Evolutionary conservation across 2,797 vertebrate species (phyloP), one percentile per base, ranked within the genome.

Genomic region (Psittacula derbiana): DNA sequence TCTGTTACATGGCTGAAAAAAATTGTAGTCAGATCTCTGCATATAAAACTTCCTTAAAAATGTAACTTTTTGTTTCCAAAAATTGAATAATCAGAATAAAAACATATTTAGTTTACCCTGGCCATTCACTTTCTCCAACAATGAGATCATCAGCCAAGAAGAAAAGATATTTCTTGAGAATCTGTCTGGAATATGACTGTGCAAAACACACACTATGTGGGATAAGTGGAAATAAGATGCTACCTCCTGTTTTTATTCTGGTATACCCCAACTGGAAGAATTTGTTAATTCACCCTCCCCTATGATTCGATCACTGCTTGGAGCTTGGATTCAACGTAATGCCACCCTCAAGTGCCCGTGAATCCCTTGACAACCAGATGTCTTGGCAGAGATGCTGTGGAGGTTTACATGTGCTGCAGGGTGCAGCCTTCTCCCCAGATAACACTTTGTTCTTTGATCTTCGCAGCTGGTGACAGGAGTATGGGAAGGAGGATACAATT

Each of bases 401-500:
- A 40, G 71, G 4, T 91, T 79, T 83, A 24, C 8, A 13, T 17
- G 6, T 82, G 62, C 33, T 1, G 0, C 1, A 1, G 28, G 62
- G 16, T 44, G n/a, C 47, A 74, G 28, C 31, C 24, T 69, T 70
- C 25, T 80, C 53, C 50, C 55, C 47, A 73, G 2, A 38, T 95
- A 86, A 94, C 40, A 14, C 21, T 49, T 66, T 60, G 5, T 74
- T 90, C 73, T 65, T 70, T 85, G 82, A 95, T 93, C 84, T 98
- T 74, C 78, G 79, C 91, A 99, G 99, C 97, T 99, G 86, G 97
- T 99, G 90, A 97, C 98, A 0, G 98, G 98, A 95, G 98, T 98
- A 62, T 98, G 98, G 98, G 95, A 98, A 85, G 98, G 99, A 74
- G 97, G 97, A 80, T 99, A 99, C 98, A 99, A 98, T 97, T 98